Conservation (phyloP, 2,888 invertebrate genomes). For the Tipula helvola region DNA sequence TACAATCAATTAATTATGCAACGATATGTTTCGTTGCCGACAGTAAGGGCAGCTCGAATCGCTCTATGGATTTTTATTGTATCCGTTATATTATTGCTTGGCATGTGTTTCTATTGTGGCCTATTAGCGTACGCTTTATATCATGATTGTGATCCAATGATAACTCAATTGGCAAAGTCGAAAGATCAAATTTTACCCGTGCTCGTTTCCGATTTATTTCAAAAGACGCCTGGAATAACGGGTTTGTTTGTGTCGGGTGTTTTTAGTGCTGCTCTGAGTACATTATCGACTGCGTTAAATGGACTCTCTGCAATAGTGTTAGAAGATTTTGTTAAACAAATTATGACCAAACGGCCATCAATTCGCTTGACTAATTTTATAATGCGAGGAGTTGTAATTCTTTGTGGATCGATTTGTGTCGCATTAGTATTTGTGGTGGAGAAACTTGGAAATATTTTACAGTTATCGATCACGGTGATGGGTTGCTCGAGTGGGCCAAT, state of each 20-base stretch:
- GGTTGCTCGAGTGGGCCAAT: neutral
- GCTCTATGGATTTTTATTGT: neutral
- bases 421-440: neutral
- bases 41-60: neutral
- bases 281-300: neutral
- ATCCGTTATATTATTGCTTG: neutral
- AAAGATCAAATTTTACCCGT: neutral
- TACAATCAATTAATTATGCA: constrained; percentile 71
- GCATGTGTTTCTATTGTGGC: neutral
- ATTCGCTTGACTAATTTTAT: constrained; percentile 36
- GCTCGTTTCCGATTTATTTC: neutral
- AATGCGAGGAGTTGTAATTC: neutral
- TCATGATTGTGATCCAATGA: neutral
- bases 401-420: neutral
- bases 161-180: neutral
- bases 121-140: neutral
- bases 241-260: neutral
- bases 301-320: neutral
- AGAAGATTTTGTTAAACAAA: neutral
- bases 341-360: constrained; percentile 37
- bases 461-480: neutral
- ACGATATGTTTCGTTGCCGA: neutral
- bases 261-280: neutral
- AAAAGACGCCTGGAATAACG: neutral
- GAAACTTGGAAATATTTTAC: neutral